A percentile compares a stretch with the other conserved stretches of the same genome.
phyloP scores from a whole-genome alignment of 2,113 vertebrate species.

The Numenius arquata region DNA sequence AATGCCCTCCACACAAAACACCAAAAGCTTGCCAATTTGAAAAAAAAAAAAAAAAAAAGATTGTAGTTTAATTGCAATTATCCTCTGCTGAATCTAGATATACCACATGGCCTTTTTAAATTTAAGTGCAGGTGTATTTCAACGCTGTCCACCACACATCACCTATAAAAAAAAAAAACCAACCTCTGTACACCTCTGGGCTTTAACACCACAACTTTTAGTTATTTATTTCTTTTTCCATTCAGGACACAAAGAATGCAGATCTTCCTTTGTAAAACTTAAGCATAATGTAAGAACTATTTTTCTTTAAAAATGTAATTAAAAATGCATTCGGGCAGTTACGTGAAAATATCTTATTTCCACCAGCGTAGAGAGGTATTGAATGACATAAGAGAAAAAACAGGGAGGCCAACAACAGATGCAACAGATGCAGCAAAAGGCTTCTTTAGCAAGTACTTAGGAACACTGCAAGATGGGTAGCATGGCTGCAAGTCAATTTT shows the following conservation, averaged over 20 bases:
- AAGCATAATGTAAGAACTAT: not conserved
- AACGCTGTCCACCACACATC: not conserved
- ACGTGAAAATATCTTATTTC: not conserved
- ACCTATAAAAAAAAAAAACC: not conserved
- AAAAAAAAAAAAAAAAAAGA: not conserved
- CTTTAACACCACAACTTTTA: not conserved
- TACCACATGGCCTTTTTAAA: not conserved
- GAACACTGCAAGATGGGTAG: not conserved
- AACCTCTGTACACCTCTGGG: not conserved
- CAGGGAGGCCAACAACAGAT: too few relatives aligned
- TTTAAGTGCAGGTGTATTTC: fast-evolving
- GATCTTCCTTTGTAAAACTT: not conserved
- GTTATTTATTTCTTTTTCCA: not conserved
- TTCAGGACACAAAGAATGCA: not conserved
- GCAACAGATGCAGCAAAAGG: not conserved
- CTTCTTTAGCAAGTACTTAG: not conserved
- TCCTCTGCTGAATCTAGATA: not conserved
- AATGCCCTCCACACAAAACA: not conserved
- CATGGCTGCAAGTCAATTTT: not conserved
- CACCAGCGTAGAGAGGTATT: fast-evolving
- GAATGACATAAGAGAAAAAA: not conserved
- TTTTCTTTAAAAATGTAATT: not conserved
- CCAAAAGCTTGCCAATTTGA: too few relatives aligned
- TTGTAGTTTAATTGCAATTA: not conserved
- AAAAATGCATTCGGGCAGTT: not conserved